These are phyloP conservation scores for Achlya flavicornis DNA, from an alignment of 2,888 invertebrate genomes.

Conservation along the genomic window DNA sequence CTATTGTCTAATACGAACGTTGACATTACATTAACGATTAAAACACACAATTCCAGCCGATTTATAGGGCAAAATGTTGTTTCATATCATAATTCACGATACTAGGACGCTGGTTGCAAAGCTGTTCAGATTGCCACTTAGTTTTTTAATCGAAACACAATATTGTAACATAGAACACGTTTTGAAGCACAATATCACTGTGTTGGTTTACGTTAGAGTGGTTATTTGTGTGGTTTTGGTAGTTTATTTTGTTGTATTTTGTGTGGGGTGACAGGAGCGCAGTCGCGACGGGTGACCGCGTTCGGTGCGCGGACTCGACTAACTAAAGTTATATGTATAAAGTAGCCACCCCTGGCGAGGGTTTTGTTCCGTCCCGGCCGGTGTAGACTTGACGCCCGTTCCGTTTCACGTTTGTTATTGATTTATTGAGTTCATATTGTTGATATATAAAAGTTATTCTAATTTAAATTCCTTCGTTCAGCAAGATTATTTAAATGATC, in stretches of 20 bases:
- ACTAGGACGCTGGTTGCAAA: slow-evolving; percentile 56
- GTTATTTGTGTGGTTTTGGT: slow-evolving; percentile 52
- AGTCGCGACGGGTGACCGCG: slow-evolving; percentile 49
- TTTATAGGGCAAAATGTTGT: slow-evolving; percentile 77
- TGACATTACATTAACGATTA: slow-evolving; percentile 72
- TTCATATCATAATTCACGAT: slow-evolving; percentile 73
- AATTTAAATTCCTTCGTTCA: neutral
- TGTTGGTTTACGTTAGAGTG: slow-evolving; percentile 45
- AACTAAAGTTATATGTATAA: slow-evolving; percentile 59
- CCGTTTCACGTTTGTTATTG: slow-evolving; percentile 57
- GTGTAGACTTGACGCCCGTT: slow-evolving; percentile 55
- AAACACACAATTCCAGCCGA: slow-evolving; percentile 68
- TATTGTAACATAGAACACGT: slow-evolving; percentile 38
- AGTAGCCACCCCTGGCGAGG: slow-evolving; percentile 66
- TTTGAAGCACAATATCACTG: slow-evolving; percentile 46
- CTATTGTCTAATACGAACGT: slow-evolving; percentile 51
- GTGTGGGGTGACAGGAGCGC: slow-evolving; percentile 25
- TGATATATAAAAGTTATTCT: neutral
- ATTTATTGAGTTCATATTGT: neutral
- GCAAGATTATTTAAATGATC: too few species aligned
- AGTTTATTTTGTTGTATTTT: slow-evolving; percentile 70
- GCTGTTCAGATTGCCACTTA: slow-evolving; percentile 46
- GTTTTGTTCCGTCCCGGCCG: slow-evolving; percentile 70
- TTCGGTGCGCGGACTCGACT: slow-evolving; percentile 66
- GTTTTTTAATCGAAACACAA: slow-evolving; percentile 33